phyloP scores from a whole-genome alignment of 2,888 invertebrate species.

The Tuberolachnus salignus region DNA sequence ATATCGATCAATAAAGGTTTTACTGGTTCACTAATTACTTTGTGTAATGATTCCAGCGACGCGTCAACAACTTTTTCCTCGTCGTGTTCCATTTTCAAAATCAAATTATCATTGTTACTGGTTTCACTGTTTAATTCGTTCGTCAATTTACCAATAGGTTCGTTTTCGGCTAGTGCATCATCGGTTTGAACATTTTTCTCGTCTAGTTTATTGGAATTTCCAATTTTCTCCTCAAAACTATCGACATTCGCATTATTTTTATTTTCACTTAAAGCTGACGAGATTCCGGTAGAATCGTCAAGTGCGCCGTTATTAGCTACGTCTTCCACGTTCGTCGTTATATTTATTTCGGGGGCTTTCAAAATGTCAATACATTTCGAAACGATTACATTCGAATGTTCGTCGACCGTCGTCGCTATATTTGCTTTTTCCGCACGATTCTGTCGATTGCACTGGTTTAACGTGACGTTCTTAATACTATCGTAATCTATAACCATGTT shows the following conservation, averaged over 20 bases:
- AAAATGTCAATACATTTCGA: not conserved
- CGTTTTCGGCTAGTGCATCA: not conserved
- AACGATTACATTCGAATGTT: not conserved
- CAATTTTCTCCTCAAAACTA: not conserved
- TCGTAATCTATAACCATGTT: not conserved
- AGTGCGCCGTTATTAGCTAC: fast-evolving
- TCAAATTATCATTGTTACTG: not conserved
- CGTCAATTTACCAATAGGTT: not conserved
- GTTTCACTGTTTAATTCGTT: not conserved
- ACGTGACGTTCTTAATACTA: not conserved
- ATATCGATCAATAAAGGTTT: not conserved
- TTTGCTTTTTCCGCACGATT: not conserved
- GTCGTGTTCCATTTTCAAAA: constrained; percentile 40
- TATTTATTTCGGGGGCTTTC: not conserved
- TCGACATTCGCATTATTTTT: not conserved
- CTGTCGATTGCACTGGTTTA: too few species aligned
- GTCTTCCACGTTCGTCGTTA: not conserved
- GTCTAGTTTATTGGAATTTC: not conserved
- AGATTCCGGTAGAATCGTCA: not conserved
- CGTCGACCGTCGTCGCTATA: not conserved
- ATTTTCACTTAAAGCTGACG: not conserved
- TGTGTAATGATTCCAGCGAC: constrained; percentile 56
- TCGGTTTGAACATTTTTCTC: not conserved
- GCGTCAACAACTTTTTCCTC: constrained; percentile 44
- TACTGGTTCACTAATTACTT: constrained; percentile 42